Percentiles rank a stretch among this genome's conserved stretches.
Evolutionary conservation across 2,797 vertebrate genomes (phyloP).

Genomic region (Fistularia commersonii): DNA sequence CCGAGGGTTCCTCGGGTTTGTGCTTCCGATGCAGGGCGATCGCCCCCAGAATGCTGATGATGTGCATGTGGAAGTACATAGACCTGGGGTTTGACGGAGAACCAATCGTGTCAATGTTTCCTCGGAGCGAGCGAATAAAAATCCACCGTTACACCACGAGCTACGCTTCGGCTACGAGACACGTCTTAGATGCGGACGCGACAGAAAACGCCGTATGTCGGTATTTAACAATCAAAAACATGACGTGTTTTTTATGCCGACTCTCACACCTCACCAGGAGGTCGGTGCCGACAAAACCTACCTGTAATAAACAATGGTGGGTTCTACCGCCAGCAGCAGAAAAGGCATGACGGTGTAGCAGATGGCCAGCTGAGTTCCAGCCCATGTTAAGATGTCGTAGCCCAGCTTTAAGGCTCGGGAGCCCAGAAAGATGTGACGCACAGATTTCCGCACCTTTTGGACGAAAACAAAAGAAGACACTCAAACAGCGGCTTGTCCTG

Average conservation of each 20-base stretch:
- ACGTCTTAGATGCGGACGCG: too few relatives aligned
- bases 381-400: slow-evolving; percentile 88
- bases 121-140: too few relatives aligned
- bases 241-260: neutral
- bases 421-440: slow-evolving; percentile 80
- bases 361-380: slow-evolving; percentile 85
- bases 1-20: slow-evolving; percentile 60
- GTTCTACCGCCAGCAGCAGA: slow-evolving; percentile 84
- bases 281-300: slow-evolving; percentile 37
- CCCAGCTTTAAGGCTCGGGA: slow-evolving; percentile 70
- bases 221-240: too few relatives aligned
- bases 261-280: neutral
- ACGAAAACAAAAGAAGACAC: neutral
- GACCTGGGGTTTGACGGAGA: slow-evolving; percentile 73
- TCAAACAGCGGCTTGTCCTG: too few relatives aligned
- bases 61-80: slow-evolving; percentile 91
- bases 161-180: too few relatives aligned
- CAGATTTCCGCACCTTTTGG: slow-evolving; percentile 83
- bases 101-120: neutral
- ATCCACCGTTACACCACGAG: too few relatives aligned
- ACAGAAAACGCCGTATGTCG: too few relatives aligned
- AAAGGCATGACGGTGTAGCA: slow-evolving; percentile 91
- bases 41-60: slow-evolving; percentile 84
- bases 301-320: slow-evolving; percentile 87
- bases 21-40: slow-evolving; percentile 70